Conservation (phyloP, 2,113 vertebrate species). For the Corythaeola cristata region DNA sequence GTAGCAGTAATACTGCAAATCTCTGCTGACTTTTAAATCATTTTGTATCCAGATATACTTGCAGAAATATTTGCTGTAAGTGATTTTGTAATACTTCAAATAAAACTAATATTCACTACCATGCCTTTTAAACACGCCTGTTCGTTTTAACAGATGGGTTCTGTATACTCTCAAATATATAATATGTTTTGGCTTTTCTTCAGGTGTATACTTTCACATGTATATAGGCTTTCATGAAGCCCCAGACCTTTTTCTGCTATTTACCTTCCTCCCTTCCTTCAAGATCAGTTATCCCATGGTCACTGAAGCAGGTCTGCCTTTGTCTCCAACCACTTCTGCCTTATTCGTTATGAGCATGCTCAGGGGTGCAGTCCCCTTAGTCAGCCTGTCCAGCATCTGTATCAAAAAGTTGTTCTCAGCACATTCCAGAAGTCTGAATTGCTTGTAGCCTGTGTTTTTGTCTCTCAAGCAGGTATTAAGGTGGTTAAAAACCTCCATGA, state of each 20-base stretch:
- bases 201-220: neutral
- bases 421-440: neutral
- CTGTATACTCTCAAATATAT: neutral
- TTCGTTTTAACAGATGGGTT: neutral
- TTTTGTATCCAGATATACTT: neutral
- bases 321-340: neutral
- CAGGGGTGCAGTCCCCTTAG: neutral
- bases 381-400: neutral
- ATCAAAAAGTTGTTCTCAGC: neutral
- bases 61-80: neutral
- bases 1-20: neutral
- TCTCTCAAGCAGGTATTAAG: neutral
- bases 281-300: neutral
- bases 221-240: neutral
- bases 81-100: neutral
- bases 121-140: neutral
- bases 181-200: neutral
- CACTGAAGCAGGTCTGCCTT: neutral
- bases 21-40: neutral
- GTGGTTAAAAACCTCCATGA: neutral
- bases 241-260: neutral
- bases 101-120: neutral
- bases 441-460: neutral
- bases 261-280: neutral
- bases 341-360: neutral